Base-by-base conservation (phyloP, 2,888 invertebrate genomes). In the Eupithecia subfuscata region DNA sequence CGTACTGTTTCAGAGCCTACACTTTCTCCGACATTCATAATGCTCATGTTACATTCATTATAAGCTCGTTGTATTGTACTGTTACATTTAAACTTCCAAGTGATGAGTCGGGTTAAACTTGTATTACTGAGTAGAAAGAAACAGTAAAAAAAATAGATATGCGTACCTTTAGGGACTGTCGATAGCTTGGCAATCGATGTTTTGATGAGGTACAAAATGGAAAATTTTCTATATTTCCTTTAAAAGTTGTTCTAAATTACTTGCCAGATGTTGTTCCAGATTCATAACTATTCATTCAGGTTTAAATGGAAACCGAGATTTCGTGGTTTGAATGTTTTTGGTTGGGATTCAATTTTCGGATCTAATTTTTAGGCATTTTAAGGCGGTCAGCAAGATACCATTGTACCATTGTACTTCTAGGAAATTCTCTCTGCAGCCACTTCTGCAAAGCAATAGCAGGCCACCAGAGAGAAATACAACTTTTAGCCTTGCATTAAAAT, bases 21-120 rank as follows among this genome's bases (percentile, higher is more conserved):
- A 85, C 87, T 86, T 86, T 80, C 82, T 80, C 84, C 84, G 79
- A 85, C 85, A 85, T 85, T 82, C 84, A 84, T 88, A 87, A 88
- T 85, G 83, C 88, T 89, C 87, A 87, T 87, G 87, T 88, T 84
- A 88, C 88, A 88, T 89, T 89, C 84, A 88, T 88, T 85, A 85
- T 85, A 87, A 85, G 84, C 84, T 78, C 83, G 80, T 81, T 84
- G 81, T 79, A 82, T 82, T 80, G 81, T 81, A 82, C 82, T 84
- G 70, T 70, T 70, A 70, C 70, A 37, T 45, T 30, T 12, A 9
- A 37, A 70, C n/a, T 67, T 67, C 11, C 25, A 22, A 11, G 45
- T 45, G 22, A 45, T 45, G 63, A 18, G 34, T 1, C 2, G 34
- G 34, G 30, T 63, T 25, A 30, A 30, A 63, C 63, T 63, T 9